Base-by-base conservation (phyloP, 2,113 vertebrate genomes). In the Gymnobelideus leadbeateri region DNA sequence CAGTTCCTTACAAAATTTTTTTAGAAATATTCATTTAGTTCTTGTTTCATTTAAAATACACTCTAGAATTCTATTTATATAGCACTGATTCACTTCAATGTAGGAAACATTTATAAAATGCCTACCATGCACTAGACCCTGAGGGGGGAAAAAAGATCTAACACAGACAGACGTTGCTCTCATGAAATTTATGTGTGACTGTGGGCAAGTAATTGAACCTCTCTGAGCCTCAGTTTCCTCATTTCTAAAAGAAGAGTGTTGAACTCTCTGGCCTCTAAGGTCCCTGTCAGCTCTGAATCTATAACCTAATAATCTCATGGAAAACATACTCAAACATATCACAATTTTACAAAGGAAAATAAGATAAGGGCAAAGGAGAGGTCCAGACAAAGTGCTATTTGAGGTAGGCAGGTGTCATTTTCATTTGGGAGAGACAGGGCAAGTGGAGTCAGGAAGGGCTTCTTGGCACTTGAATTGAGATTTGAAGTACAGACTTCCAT, bases 21-120 rank as follows among this genome's bases (percentile, higher is more conserved):
- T 90, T 89, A 24, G 92, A 24, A 37, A 28, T 92, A 57, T 28
- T 52, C 68, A 94, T 89, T 77, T 93, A 50, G 90, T 89, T 43
- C 19, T 96, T 96, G 28, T 94, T 95, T 84, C 68, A 84, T 43
- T 96, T 77, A 11, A 54, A 91, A 91, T 37, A 43, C 46, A 94
- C 25, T n/a, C 61, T 92, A 54, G 49, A 52, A 89, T 92, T 61
- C 51, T 52, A 96, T 12, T 52, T 96, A 51, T 57, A 96, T 94
- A 91, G 6, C 16, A 84, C 19, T 43, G 16, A 84, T 84, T 84
- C n/a, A 84, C 23, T 43, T 84, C 2, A 43, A 23, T 84, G 68
- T 1, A 84, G 19, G 43, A 84, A 84, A 43, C 19, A 43, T 84
- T 68, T 84, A 84, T 43, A 43, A 84, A 77, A 77, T 77, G 37